Base-by-base conservation (phyloP, 2,113 vertebrate species). In the Brachypodius melanocephalos region DNA sequence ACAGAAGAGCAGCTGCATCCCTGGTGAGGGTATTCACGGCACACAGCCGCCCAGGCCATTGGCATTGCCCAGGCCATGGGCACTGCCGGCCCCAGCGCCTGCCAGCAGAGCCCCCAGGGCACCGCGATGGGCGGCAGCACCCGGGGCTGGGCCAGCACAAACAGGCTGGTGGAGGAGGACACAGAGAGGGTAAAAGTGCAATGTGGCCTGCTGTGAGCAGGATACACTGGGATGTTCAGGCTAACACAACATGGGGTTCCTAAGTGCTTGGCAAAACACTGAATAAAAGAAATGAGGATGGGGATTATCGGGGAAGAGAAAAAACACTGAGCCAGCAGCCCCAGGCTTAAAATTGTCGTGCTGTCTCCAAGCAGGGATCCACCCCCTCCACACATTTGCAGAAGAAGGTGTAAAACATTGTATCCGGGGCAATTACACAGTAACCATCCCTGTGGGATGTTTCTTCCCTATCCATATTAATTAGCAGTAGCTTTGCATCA, bases 271-370 rank as follows among this genome's bases (percentile, higher is more conserved):
- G 54, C 42, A 83, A 93, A 93, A 93, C 82, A 59, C 46, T 26
- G 85, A 83, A 91, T 83, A 76, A 94, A 94, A 90, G 38, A 80
- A 57, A 26, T 36, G 52, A 65, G 66, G 19, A 20, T 36, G 52
- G 48, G 91, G 89, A 96, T 97, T 97, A 91, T 25, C 3, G 0
- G 36, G 31, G 40, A 69, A 80, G 67, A 90, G 59, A 61, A 91
- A 78, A 95, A 89, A 28, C 22, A 62, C 80, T 73, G 87, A 95
- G 40, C 82, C 75, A 93, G 91, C 91, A 77, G 72, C 67, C 63
- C 32, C 3, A 0, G n/a, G 78, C 71, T 95, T 96, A 92, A 86
- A 95, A 88, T n/a, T 51, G 55, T 62, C n/a, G 22, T 8, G 12
- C 28, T 65, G 66, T 36, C 32, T 89, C 49, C 66, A 42, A 69